Evolutionary conservation across 2,888 invertebrate genomes (phyloP), one percentile per base, ranked within the genome.

Genomic region (Stenotaenia linearis): DNA sequence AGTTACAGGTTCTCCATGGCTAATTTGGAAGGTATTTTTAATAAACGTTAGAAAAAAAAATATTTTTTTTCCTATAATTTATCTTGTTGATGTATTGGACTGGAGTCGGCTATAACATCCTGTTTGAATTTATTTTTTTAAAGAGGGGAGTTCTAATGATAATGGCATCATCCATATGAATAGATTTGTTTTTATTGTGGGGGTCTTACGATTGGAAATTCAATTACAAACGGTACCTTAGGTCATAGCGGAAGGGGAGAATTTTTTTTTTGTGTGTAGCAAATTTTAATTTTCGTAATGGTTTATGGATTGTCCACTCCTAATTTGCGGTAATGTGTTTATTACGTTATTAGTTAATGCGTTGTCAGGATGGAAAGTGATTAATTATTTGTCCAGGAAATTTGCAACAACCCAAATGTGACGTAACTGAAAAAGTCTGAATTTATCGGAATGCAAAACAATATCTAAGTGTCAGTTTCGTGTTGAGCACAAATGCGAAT

Each of bases 1-100:
- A 92, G 93, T 81, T 94, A 96, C 87, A 90, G 97, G 84, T 96
- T 96, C 87, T 96, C 96, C 78, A 96, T 96, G 95, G 96, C 96
- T 78, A 97, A 96, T 87, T 90, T 97, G 79, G 96, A 97, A 89
- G 90, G 90, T 90, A 84, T 86, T 40, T 77, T 75, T 69, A 69
- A 69, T 69, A 69, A 69, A 69, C 12, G 28, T 69, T 28, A 28
- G 25, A 28, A 28, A 23, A n/a, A n/a, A n/a, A 56, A 9, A 9
- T 23, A 56, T 56, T 69, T 69, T 69, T 69, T 28, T 69, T 18
- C 18, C 50, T 50, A 6, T 28, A 69, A 69, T 28, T 28, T 23
- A 28, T 69, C 25, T 69, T 69, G 69, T 69, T 69, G 69, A 69
- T 28, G 15, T 25, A 28, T 1, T 69, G 25, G 28, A 28, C 25